Percentiles rank a stretch among this genome's conserved stretches.
Conservation (phyloP, 2,113 vertebrate genomes). For the Brachirus orientalis region DNA sequence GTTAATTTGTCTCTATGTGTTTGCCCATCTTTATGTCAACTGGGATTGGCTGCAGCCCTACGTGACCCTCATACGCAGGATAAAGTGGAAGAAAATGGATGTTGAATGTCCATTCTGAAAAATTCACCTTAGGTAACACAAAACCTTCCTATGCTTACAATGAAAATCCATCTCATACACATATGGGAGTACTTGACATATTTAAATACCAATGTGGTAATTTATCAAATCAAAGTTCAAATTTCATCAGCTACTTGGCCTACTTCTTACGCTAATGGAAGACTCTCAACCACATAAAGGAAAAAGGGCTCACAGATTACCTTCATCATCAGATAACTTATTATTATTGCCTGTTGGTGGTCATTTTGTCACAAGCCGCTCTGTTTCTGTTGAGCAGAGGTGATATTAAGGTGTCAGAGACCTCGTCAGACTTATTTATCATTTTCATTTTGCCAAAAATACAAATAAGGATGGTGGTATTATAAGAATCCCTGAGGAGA, state of each 20-base stretch:
- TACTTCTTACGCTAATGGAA: conserved; percentile 17
- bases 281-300: not conserved
- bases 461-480: not conserved
- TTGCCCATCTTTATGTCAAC: too few relatives aligned
- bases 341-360: not conserved
- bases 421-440: conserved; percentile 25
- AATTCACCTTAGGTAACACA: not conserved
- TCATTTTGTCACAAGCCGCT: conserved; percentile 2
- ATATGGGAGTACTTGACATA: too few relatives aligned
- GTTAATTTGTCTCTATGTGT: too few relatives aligned
- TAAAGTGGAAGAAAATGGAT: too few relatives aligned
- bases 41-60: too few relatives aligned
- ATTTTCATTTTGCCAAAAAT: not conserved
- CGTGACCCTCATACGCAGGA: too few relatives aligned
- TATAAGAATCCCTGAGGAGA: conserved; percentile 23
- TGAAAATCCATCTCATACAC: not conserved
- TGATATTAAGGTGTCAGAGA: conserved; percentile 2
- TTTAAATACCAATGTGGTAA: too few relatives aligned
- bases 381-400: not conserved
- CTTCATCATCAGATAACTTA: not conserved
- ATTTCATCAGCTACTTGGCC: conserved; percentile 4
- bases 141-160: not conserved
- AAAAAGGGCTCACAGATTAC: not conserved
- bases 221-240: too few relatives aligned
- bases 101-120: not conserved